Percentiles rank a stretch among this genome's conserved stretches.
phyloP scores from a whole-genome alignment of 1,140 invertebrate species.

The Cyrtorhinus lividipennis region DNA sequence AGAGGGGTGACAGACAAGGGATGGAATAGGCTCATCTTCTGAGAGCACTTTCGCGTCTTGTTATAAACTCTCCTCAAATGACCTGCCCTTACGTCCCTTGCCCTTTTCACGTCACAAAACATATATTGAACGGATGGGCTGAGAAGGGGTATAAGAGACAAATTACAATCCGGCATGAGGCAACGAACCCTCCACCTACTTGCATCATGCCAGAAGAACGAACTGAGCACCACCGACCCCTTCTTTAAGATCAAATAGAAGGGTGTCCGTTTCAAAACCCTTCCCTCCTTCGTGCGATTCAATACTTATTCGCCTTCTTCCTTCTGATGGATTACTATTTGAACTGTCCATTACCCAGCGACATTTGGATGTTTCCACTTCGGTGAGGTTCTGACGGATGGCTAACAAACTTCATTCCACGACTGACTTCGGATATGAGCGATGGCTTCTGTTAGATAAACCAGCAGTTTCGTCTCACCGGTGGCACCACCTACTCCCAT shows the following conservation, averaged over 20 bases:
- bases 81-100: neutral
- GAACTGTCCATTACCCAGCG: neutral
- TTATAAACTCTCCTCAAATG: constrained; percentile 5
- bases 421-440: too few relatives aligned
- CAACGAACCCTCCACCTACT: neutral
- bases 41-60: constrained; percentile 8
- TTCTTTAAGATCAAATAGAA: neutral
- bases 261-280: neutral
- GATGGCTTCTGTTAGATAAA: too few relatives aligned
- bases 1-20: neutral
- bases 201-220: too few relatives aligned
- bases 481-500: too few relatives aligned
- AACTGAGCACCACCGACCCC: neutral
- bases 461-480: too few relatives aligned
- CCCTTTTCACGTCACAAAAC: too few relatives aligned
- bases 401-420: too few relatives aligned
- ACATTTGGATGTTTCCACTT: too few relatives aligned
- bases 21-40: constrained; percentile 1
- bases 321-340: constrained; percentile 7
- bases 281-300: neutral
- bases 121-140: neutral
- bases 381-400: too few relatives aligned
- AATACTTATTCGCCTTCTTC: neutral
- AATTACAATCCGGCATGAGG: constrained; percentile 3
- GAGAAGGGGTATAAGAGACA: neutral